Evolutionary conservation across 2,113 vertebrate genomes (phyloP).

Genomic region (Gila orcuttii): DNA sequence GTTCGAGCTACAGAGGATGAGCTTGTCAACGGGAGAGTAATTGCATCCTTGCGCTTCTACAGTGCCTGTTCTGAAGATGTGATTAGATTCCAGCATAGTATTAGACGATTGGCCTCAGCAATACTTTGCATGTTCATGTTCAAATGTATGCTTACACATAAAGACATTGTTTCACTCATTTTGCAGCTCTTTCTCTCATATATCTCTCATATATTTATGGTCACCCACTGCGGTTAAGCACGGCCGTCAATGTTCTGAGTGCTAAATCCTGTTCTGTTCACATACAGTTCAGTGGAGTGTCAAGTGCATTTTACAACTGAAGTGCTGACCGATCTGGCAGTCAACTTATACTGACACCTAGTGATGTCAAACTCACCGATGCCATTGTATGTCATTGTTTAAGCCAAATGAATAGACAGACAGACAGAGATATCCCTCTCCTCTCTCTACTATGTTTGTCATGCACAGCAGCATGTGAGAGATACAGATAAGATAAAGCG

Average conservation of each 20-base stretch:
- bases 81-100: conserved; percentile 78
- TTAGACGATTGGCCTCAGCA: conserved; percentile 64
- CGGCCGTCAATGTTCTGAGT: neutral
- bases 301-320: neutral
- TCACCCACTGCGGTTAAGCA: neutral
- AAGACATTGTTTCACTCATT: conserved; percentile 25
- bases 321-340: too few species aligned
- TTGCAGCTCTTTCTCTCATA: neutral
- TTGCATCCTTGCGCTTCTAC: conserved; percentile 75
- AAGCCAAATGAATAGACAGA: too few species aligned
- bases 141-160: conserved; percentile 27
- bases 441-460: conserved; percentile 39
- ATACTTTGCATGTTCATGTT: neutral
- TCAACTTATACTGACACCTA: too few species aligned
- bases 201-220: neutral
- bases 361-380: too few species aligned
- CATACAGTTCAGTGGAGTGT: neutral
- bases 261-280: neutral
- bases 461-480: neutral
- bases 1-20: conserved; percentile 76
- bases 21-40: conserved; percentile 79
- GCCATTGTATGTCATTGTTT: too few species aligned
- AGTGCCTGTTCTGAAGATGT: conserved; percentile 70
- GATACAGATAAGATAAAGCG: conserved; percentile 28
- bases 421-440: neutral